phyloP scores from a whole-genome alignment of 2,113 vertebrate species.

The Heptranchias perlo region DNA sequence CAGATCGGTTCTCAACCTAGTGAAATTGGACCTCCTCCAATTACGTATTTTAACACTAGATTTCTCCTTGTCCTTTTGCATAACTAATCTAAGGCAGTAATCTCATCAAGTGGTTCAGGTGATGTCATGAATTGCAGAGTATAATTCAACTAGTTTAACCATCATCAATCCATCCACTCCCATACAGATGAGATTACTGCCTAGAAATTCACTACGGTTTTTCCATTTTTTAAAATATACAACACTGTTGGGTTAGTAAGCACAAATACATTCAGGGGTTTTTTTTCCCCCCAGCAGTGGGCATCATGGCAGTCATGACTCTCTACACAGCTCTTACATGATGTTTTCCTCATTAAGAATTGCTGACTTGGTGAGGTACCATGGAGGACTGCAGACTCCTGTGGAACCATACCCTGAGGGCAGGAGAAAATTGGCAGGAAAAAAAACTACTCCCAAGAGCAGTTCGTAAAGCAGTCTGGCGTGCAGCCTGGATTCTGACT shows the following conservation, averaged over 20 bases:
- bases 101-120: neutral
- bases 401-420: neutral
- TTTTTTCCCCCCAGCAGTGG: neutral
- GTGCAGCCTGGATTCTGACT: neutral
- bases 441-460: neutral
- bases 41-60: too few relatives aligned
- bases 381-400: neutral
- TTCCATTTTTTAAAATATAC: neutral
- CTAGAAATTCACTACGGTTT: neutral
- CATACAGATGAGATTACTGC: neutral
- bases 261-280: neutral
- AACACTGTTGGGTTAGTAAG: neutral
- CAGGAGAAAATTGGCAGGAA: neutral
- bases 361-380: neutral
- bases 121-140: neutral
- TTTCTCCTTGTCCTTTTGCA: too few relatives aligned
- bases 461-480: neutral
- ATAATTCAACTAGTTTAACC: neutral
- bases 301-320: neutral
- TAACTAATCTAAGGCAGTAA: too few relatives aligned
- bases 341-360: neutral
- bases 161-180: neutral
- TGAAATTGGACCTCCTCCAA: too few relatives aligned
- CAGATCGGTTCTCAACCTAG: too few relatives aligned
- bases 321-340: neutral